A percentile compares a stretch with the other conserved stretches of the same genome.
phyloP scores from a whole-genome alignment of 2,797 vertebrate species.

The Hoplostethus mediterraneus region DNA sequence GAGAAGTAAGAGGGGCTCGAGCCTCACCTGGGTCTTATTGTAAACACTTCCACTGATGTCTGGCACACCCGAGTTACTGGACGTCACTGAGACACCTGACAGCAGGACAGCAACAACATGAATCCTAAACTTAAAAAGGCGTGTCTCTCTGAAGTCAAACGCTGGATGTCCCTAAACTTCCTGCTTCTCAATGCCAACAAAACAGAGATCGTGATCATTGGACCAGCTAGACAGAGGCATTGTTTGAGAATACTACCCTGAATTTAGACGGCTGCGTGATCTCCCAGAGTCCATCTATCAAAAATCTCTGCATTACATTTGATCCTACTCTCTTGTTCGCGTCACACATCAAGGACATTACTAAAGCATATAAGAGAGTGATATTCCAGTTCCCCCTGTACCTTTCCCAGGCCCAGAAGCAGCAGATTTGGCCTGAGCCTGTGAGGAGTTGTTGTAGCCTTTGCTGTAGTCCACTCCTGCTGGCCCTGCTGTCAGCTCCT shows the following conservation, averaged over 20 bases:
- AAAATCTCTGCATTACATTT: no score
- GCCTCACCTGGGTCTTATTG: conserved; percentile 95
- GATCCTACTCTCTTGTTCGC: no score
- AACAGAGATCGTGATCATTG: no score
- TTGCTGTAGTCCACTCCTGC: conserved; percentile 94
- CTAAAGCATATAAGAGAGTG: not conserved
- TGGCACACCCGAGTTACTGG: conserved; percentile 93
- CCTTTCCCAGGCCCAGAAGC: conserved; percentile 94
- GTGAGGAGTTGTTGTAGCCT: conserved; percentile 92
- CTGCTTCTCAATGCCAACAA: no score
- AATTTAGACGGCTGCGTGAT: no score
- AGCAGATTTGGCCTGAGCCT: conserved; percentile 94
- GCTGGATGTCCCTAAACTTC: no score
- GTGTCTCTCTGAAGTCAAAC: no score
- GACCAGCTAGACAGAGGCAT: no score
- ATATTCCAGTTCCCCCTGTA: conserved; percentile 53
- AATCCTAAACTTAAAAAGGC: not conserved
- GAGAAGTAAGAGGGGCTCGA: not conserved
- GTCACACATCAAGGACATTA: not conserved
- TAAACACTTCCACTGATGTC: conserved; percentile 97
- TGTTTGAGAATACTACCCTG: no score
- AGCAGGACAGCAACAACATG: conserved; percentile 14
- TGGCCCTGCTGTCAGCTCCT: conserved; percentile 93
- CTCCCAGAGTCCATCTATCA: no score
- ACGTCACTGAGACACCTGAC: conserved; percentile 92